Evolutionary conservation across 1,140 invertebrate species (phyloP).

Genomic region (Bacillus rossius): DNA sequence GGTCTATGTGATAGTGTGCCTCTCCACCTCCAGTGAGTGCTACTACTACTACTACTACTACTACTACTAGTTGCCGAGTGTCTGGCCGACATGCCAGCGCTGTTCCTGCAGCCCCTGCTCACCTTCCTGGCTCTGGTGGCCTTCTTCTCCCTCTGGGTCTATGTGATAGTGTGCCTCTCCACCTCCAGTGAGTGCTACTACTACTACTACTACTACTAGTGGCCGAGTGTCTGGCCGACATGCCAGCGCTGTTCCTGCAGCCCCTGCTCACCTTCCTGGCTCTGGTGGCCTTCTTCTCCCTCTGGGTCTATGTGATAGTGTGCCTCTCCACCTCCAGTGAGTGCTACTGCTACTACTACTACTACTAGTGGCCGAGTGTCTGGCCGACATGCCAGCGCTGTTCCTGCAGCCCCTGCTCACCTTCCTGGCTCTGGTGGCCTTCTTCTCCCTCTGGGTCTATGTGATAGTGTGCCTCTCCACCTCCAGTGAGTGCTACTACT

Average conservation of each 20-base stretch:
- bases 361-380: too few relatives aligned
- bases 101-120: slow-evolving; percentile 82
- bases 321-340: slow-evolving; percentile 65
- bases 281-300: slow-evolving; percentile 71
- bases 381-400: slow-evolving; percentile 74
- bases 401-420: slow-evolving; percentile 85
- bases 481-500: slow-evolving; percentile 62
- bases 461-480: slow-evolving; percentile 68
- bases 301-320: slow-evolving; percentile 77
- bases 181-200: slow-evolving; percentile 66
- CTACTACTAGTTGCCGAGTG: too few relatives aligned
- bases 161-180: slow-evolving; percentile 64
- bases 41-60: too few relatives aligned
- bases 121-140: slow-evolving; percentile 72
- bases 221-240: too few relatives aligned
- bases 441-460: slow-evolving; percentile 80
- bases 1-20: slow-evolving; percentile 67
- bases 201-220: too few relatives aligned
- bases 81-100: slow-evolving; percentile 72
- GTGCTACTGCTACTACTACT: too few relatives aligned
- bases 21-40: slow-evolving; percentile 66
- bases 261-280: slow-evolving; percentile 80
- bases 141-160: slow-evolving; percentile 83
- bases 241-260: slow-evolving; percentile 83
- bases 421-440: slow-evolving; percentile 68